Evolutionary conservation across 2,797 vertebrate genomes (phyloP), one percentile per base, ranked within the genome.

Genomic region (Phoxinus dragarum): DNA sequence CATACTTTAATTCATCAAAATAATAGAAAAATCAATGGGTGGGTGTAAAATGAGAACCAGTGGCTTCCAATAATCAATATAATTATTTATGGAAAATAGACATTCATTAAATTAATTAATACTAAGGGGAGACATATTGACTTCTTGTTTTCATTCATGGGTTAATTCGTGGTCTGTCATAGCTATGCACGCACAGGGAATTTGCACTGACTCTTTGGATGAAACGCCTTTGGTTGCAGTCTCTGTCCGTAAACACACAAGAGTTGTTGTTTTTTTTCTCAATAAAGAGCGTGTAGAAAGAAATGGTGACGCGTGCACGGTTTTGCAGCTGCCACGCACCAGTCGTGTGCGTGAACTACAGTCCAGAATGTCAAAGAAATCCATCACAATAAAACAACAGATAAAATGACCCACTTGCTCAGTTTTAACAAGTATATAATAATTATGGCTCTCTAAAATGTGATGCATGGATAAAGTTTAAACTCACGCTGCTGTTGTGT

Each of bases 401-500:
- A 34, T n/a, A 54, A 31, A 14, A 78, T 59, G 11, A 6, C 8
- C 31, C 44, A 27, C 9, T 36, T 47, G 19, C 31, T 31, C 27
- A 14, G 11, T 69, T 40, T 67, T 40, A 76, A 54, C 34, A 31
- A 49, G 44, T 47, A 44, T 10, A 52, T 6, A 5, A 27, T 16
- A 11, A 10, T 9, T 56, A 68, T 38, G 31, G 36, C 11, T 67
- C 34, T 68, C 4, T 61, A 11, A 61, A 71, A 74, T 61, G 6
- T 36, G 19, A 47, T 1, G 38, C 40, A 34, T 78, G 11, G n/a
- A 3, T 64, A 64, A 81, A 81, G 77, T 87, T 49, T n/a, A 14
- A 95, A 98, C 98, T 99, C 94, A 99, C 98, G 88, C 96, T 96
- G 92, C 97, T 99, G 96, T 98, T 98, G 95, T 96, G 96, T 89